Percentiles rank a stretch among this genome's conserved stretches.
These are phyloP conservation scores for Chydorus sphaericus DNA, from an alignment of 2,888 invertebrate species.

Conservation along the genomic window DNA sequence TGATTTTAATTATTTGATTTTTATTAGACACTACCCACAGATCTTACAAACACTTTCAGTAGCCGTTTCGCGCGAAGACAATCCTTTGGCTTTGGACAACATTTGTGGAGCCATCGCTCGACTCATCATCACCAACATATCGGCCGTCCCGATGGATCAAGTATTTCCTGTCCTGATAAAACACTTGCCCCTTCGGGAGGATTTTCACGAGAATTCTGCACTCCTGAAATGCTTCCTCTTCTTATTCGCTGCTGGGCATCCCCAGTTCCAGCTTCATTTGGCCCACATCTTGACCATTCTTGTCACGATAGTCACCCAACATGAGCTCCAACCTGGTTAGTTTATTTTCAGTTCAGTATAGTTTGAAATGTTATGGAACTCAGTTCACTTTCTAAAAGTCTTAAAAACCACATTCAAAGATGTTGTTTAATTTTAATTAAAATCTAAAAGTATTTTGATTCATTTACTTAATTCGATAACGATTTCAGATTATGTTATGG, in stretches of 20 bases:
- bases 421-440: too few relatives aligned
- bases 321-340: constrained; percentile 39
- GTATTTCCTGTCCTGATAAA: constrained; percentile 53
- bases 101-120: constrained; percentile 61
- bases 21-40: constrained; percentile 41
- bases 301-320: constrained; percentile 40
- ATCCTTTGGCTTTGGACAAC: constrained; percentile 53
- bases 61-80: constrained; percentile 45
- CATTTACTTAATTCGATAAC: neutral
- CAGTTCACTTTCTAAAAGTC: too few relatives aligned
- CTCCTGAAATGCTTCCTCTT: constrained; percentile 47
- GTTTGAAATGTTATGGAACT: neutral
- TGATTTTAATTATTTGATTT: neutral
- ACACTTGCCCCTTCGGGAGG: constrained; percentile 54
- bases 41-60: constrained; percentile 50
- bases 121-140: constrained; percentile 48
- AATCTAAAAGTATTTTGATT: too few relatives aligned
- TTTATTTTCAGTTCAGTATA: constrained; percentile 13
- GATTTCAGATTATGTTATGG: neutral
- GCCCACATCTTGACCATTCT: constrained; percentile 39
- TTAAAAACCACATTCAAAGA: too few relatives aligned
- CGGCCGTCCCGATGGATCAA: constrained; percentile 49
- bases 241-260: constrained; percentile 45
- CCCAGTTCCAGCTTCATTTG: constrained; percentile 37
- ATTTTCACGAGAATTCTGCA: constrained; percentile 54